These are phyloP conservation scores for Sinosuthora webbiana DNA, from an alignment of 2,113 vertebrate genomes.

Conservation along the genomic window DNA sequence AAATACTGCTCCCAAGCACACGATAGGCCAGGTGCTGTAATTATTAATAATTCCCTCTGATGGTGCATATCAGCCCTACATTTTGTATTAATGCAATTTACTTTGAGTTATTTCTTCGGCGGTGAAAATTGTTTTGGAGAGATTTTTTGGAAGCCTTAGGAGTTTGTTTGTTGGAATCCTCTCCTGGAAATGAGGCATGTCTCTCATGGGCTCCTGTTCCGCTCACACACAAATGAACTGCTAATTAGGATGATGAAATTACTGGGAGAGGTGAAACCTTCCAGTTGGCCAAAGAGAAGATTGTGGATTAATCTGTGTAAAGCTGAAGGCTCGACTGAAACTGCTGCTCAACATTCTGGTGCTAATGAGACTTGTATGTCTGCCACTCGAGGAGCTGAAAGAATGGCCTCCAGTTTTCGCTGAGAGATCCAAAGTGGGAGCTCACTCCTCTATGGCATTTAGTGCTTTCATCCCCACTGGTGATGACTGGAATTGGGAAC, in stretches of 20 bases:
- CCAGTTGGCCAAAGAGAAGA: constrained; percentile 40
- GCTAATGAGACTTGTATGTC: constrained; percentile 55
- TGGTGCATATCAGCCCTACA: not conserved
- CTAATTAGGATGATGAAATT: constrained; percentile 60
- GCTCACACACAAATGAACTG: constrained; percentile 37
- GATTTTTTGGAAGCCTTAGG: not conserved
- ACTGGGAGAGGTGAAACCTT: constrained; percentile 61
- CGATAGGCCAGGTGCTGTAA: constrained; percentile 17
- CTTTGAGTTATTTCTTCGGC: not conserved
- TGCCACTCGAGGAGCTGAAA: constrained; percentile 31
- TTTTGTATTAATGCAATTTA: constrained; percentile 38
- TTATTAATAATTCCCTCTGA: constrained; percentile 45
- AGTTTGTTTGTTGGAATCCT: constrained; percentile 54
- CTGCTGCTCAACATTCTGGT: constrained; percentile 61
- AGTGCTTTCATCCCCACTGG: not conserved
- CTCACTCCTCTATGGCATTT: not conserved
- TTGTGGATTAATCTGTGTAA: constrained; percentile 53
- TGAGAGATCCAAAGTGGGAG: not conserved
- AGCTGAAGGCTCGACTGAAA: constrained; percentile 27
- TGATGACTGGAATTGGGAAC: not conserved
- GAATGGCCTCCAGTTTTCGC: not conserved
- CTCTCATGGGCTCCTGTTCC: constrained; percentile 10
- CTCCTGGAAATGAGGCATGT: constrained; percentile 37
- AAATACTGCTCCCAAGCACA: constrained; percentile 40
- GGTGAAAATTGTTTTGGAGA: constrained; percentile 5